Evolutionary conservation across 1,140 invertebrate species (phyloP), one percentile per base, ranked within the genome.

Genomic region (Daktulosphaira vitifoliae): DNA sequence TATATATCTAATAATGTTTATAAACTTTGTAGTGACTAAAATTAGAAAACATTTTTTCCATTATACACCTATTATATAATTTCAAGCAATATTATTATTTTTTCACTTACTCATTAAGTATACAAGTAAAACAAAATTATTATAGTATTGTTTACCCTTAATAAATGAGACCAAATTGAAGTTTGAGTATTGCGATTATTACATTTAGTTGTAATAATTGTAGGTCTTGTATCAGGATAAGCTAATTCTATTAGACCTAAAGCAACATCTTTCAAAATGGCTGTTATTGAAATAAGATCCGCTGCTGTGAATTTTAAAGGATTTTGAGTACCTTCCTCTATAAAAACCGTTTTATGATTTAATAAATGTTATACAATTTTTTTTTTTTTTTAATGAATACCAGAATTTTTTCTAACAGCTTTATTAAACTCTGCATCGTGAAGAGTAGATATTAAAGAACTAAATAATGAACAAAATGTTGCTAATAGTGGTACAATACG

Each of bases 171-270:
- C 82, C 82, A 84, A 3, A 76, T 62, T 15, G 42, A 48, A 33
- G 56, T 52, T 68, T 39, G 59, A 56, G 42, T n/a, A 51, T 65
- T 56, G 16, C 37, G 62, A 46, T 59, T 53, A 38, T 71, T 74
- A 54, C 70, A 56, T 6, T 15, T 64, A 15, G 44, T 51, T 11
- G 46, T 74, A 75, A 56, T 78, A 76, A 67, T 74, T 38, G 29
- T 65, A 39, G 65, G 59, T 68, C 85, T 77, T 0, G 83, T 82
- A 72, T 93, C 90, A 0, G 92, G 91, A 76, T 90, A 93, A 0
- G 91, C 91, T 22, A 95, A 76, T 71, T 96, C 90, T 2, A 96
- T 88, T 1, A 96, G 78, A 11, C 90, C 91, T 13, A 94, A 77
- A 69, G 90, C 91, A 1, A 92, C 84, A 68, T 91, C 88, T 66